Evolutionary conservation across 2,797 vertebrate genomes (phyloP).

Genomic region (Liparis tanakae): DNA sequence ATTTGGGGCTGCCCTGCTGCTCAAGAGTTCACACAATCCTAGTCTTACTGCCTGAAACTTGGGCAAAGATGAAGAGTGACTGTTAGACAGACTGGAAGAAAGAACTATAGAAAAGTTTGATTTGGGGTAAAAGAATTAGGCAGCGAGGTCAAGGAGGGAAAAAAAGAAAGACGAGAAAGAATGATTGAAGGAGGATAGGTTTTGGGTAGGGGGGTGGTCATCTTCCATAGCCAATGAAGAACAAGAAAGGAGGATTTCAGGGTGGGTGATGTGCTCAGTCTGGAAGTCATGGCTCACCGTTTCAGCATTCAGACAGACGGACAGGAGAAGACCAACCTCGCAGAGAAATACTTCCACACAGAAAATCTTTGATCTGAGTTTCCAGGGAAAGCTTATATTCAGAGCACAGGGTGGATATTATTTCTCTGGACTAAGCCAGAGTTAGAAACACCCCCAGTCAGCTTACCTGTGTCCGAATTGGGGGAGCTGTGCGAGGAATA

Average conservation of each 20-base stretch:
- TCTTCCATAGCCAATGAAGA: conserved; percentile 78
- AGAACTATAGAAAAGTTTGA: conserved; percentile 23
- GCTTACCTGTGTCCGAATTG: conserved; percentile 49
- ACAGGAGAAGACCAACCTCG: conserved; percentile 36
- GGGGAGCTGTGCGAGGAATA: not conserved
- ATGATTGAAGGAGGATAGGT: conserved; percentile 72
- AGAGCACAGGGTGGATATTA: conserved; percentile 34
- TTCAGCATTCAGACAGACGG: conserved; percentile 38
- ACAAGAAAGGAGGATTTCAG: conserved; percentile 72
- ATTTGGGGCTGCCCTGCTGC: conserved; percentile 79
- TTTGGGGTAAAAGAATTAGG: conserved; percentile 21
- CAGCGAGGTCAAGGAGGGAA: conserved; percentile 35
- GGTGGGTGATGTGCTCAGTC: conserved; percentile 67
- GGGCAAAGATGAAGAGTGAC: conserved; percentile 54
- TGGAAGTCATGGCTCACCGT: conserved; percentile 50
- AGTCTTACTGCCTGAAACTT: conserved; percentile 72
- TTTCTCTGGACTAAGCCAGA: conserved; percentile 22
- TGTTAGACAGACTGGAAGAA: conserved; percentile 19
- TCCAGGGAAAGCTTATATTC: conserved; percentile 16
- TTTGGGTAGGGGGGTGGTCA: conserved; percentile 73
- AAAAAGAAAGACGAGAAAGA: conserved; percentile 46
- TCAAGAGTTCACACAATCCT: conserved; percentile 71
- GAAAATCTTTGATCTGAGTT: conserved; percentile 21
- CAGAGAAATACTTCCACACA: conserved; percentile 10
- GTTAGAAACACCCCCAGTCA: conserved; percentile 24